Conservation (phyloP, 2,113 vertebrate species). For the Corythoichthys intestinalis region DNA sequence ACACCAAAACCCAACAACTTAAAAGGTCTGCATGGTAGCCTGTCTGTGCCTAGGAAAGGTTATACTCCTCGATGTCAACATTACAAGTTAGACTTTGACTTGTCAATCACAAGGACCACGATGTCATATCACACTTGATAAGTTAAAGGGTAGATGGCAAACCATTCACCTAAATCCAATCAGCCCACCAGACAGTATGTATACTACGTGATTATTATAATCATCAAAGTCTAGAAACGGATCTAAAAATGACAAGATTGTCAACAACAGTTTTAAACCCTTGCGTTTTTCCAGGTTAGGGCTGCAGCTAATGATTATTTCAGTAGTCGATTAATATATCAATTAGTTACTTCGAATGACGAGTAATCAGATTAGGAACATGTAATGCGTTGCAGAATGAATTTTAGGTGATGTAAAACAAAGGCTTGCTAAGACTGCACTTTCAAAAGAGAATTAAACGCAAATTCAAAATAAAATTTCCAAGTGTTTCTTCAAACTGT, state of each 20-base stretch:
- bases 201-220: background rate
- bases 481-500: no score
- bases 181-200: slow-evolving; percentile 2
- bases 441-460: no score
- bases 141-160: slow-evolving; percentile 3
- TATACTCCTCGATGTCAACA: background rate
- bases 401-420: no score
- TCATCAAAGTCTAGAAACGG: background rate
- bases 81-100: slow-evolving; percentile 28
- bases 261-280: no score
- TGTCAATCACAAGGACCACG: slow-evolving; percentile 22
- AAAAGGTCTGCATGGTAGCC: slow-evolving; percentile 1
- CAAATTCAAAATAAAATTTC: no score
- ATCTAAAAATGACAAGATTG: background rate
- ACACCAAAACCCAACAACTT: slow-evolving; percentile 22
- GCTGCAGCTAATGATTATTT: no score
- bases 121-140: background rate
- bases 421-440: no score
- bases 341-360: no score
- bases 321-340: no score
- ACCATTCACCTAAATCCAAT: slow-evolving; percentile 4
- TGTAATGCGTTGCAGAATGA: no score
- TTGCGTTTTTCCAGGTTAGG: background rate
- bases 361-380: no score
- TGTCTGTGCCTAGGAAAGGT: background rate